These are phyloP conservation scores for Chelidonichthys spinosus DNA, from an alignment of 2,797 vertebrate species.

Conservation along the genomic window DNA sequence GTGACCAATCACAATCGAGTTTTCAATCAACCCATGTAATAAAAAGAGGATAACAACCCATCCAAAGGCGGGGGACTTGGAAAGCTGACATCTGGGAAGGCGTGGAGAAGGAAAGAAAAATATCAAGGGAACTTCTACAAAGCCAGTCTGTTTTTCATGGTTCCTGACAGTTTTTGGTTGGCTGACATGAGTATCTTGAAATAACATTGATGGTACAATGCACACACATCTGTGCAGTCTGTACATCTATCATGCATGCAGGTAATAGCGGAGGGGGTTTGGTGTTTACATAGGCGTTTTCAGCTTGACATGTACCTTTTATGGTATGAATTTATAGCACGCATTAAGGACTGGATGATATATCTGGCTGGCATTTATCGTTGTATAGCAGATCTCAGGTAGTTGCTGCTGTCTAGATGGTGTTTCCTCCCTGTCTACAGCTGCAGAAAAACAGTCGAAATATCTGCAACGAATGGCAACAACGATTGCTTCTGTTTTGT, in stretches of 20 bases:
- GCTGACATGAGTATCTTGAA: slow-evolving; percentile 36
- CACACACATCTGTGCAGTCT: slow-evolving; percentile 44
- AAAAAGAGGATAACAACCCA: not conserved
- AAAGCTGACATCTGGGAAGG: not conserved
- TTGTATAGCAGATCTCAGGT: slow-evolving; percentile 28
- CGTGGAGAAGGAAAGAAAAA: not conserved
- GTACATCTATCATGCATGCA: slow-evolving; percentile 52
- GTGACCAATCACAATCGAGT: not conserved
- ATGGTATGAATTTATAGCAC: slow-evolving; percentile 54
- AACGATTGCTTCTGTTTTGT: slow-evolving; percentile 15
- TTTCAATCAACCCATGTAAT: not conserved
- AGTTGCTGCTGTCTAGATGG: slow-evolving; percentile 21
- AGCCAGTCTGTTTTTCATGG: slow-evolving; percentile 27
- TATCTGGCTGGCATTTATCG: slow-evolving; percentile 32
- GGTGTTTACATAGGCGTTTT: slow-evolving; percentile 51
- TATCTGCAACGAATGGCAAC: slow-evolving; percentile 8
- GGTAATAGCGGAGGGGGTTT: slow-evolving; percentile 17
- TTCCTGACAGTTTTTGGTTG: slow-evolving; percentile 28
- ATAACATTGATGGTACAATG: slow-evolving; percentile 56
- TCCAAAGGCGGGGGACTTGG: not conserved
- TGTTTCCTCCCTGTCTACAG: slow-evolving; percentile 10
- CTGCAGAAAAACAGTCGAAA: slow-evolving; percentile 23
- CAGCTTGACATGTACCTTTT: slow-evolving; percentile 53
- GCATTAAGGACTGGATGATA: slow-evolving; percentile 45
- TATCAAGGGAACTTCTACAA: not conserved